These are phyloP conservation scores for Formica exsecta DNA, from an alignment of 1,140 invertebrate genomes.

Conservation along the genomic window DNA sequence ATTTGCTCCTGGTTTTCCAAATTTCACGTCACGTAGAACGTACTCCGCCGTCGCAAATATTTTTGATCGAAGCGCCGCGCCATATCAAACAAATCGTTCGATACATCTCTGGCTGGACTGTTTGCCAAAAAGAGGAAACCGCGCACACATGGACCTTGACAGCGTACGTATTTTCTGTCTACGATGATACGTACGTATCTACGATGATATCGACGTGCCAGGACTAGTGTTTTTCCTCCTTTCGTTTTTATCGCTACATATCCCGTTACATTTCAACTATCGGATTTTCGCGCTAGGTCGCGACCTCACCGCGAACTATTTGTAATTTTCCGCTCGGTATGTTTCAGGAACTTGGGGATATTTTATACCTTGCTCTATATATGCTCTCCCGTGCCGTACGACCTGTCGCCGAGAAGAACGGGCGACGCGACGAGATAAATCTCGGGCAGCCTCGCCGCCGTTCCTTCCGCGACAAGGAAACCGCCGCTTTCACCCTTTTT, in stretches of 20 bases:
- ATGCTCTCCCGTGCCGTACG: conserved; percentile 8
- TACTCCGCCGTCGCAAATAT: conserved; percentile 2
- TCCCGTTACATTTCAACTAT: conserved; percentile 32
- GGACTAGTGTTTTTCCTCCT: conserved; percentile 69
- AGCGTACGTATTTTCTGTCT: neutral
- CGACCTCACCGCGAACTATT: conserved; percentile 73
- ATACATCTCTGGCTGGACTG: conserved; percentile 12
- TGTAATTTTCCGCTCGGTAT: conserved; percentile 77
- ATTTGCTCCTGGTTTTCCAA: neutral
- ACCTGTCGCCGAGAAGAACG: conserved; percentile 67
- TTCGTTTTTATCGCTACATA: conserved; percentile 22
- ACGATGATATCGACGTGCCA: conserved; percentile 3
- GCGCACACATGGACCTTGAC: neutral
- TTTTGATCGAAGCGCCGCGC: conserved; percentile 13
- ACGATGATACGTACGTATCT: neutral
- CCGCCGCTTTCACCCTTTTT: conserved; percentile 20
- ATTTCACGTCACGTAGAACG: conserved; percentile 3
- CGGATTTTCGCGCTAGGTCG: conserved; percentile 53
- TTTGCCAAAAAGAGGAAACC: conserved; percentile 14
- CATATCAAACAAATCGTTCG: conserved; percentile 21
- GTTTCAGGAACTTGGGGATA: conserved; percentile 67
- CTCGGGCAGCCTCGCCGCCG: conserved; percentile 46
- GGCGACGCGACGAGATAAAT: conserved; percentile 69
- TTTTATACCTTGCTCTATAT: conserved; percentile 69
- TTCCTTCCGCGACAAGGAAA: conserved; percentile 54